Conservation (phyloP, 2,797 vertebrate genomes). For the Intellagama lesueurii region DNA sequence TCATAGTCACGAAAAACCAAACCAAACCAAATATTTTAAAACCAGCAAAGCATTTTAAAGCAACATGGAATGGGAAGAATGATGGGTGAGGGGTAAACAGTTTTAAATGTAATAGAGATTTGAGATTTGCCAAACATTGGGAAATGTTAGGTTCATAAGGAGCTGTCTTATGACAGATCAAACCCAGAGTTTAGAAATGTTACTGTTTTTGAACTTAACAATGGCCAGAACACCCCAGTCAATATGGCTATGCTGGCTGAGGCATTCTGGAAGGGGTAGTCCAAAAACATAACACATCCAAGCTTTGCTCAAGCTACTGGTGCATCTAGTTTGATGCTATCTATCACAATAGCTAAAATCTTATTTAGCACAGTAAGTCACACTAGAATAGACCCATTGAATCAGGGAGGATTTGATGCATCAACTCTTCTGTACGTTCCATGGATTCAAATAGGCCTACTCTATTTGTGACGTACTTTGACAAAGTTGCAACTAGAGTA, state of each 20-base stretch:
- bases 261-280: background rate
- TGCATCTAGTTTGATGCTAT: background rate
- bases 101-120: background rate
- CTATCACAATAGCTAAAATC: background rate
- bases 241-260: background rate
- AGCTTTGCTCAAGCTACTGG: background rate
- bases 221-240: too few relatives aligned
- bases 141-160: background rate
- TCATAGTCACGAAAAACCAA: background rate
- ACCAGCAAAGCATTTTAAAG: background rate
- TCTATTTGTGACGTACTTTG: too few relatives aligned
- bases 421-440: too few relatives aligned
- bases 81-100: background rate
- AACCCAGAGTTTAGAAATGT: background rate
- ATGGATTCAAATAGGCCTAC: too few relatives aligned
- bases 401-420: too few relatives aligned
- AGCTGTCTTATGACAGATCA: background rate
- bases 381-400: too few relatives aligned
- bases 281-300: background rate
- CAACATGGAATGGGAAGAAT: background rate
- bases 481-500: too few relatives aligned
- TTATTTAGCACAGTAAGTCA: too few relatives aligned
- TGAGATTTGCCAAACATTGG: background rate
- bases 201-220: too few relatives aligned
- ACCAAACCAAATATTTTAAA: background rate